Conservation (phyloP, 2,888 invertebrate species). For the Lithophane socia region DNA sequence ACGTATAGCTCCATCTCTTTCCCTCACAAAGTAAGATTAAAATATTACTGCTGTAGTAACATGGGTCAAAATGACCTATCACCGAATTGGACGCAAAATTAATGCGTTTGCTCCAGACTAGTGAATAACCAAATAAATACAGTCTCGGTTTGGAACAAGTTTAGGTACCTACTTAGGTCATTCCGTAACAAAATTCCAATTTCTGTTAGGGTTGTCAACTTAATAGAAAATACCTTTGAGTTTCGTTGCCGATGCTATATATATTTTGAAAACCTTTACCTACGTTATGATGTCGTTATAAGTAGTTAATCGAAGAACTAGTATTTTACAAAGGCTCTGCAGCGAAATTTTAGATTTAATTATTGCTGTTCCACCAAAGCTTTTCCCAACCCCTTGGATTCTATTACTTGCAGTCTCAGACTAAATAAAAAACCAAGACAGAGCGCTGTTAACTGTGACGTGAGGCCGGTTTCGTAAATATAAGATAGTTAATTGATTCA, state of each 20-base stretch:
- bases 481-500: too few relatives aligned
- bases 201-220: conserved; percentile 51
- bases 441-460: too few relatives aligned
- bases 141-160: conserved; percentile 55
- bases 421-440: too few relatives aligned
- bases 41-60: too few relatives aligned
- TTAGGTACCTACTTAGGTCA: conserved; percentile 28
- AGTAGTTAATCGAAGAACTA: neutral
- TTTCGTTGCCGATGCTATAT: neutral
- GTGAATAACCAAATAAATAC: conserved; percentile 51
- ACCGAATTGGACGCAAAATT: conserved; percentile 43
- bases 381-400: neutral
- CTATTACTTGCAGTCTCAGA: neutral
- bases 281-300: neutral
- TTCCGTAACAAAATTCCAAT: conserved; percentile 58
- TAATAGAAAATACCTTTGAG: neutral
- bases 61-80: conserved; percentile 12
- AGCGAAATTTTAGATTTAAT: neutral
- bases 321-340: neutral
- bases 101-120: conserved; percentile 49
- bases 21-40: too few relatives aligned
- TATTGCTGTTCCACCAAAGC: neutral
- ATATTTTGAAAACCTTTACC: neutral
- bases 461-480: too few relatives aligned
- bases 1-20: too few relatives aligned